Base-by-base conservation (phyloP, 2,888 invertebrate genomes). In the Diadegma fenestrale region DNA sequence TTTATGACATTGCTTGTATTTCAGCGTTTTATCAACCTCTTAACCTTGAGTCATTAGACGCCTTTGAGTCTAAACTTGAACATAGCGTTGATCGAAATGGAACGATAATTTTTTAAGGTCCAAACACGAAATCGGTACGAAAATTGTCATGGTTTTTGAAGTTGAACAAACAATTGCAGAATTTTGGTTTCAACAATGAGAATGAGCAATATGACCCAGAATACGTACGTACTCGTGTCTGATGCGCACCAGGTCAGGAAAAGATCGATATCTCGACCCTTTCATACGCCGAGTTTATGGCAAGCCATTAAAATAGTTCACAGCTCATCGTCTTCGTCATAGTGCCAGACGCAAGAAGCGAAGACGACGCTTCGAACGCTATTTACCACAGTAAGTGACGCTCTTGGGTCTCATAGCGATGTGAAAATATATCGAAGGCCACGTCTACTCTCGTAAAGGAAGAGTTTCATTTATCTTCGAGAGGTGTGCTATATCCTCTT, bases 291-390 rank as follows among this genome's bases (percentile, higher is more conserved):
- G 61, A 79, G 61, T 85, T 80, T 76, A 82, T 58, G 82, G 76
- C 71, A 80, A 73, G 41, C 85, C 79, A 82, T 85, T 82, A 80
- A 85, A 82, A 82, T 85, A 76, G 82, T 85, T 85, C 79, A 75
- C 69, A 66, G 75, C 79, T 79, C 81, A 68, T 82, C 79, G 75
- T 73, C 64, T 64, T 80, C 51, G 80, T 72, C 72, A 30, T 54
- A 64, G 64, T 54, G 66, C 14, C 22, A 63, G 69, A 43, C 58
- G 63, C 54, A 43, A 19, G 58, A 71, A 58, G 30, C 64, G 48
- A 72, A 68, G 78, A 69, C 33, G 68, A 45, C 73, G 51, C 81
- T 68, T n/a, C 64, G 75, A 69, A 69, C 54, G 54, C 78, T 82
- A 48, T 79, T 69, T 66, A 63, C 63, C 64, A 43, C 72, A 12